Base-by-base conservation (phyloP, 2,797 vertebrate genomes). In the Protosalanx chinensis region DNA sequence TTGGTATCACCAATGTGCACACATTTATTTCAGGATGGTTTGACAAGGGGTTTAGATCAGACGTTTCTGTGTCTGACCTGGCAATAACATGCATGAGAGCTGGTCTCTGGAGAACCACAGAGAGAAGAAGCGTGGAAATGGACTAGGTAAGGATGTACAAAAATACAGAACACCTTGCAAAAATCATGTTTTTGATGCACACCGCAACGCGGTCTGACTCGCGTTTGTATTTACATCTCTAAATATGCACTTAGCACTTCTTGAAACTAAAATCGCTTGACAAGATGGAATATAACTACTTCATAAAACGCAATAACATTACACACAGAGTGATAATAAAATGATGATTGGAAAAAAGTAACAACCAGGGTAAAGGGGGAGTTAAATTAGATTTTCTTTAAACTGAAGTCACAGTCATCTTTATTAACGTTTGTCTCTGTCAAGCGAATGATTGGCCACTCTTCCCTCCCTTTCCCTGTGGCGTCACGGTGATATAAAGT, bases 81-180 rank as follows among this genome's bases (percentile, higher is more conserved):
- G 80, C 76, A 78, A 75, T 79, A 80, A 82, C 88, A 87, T 87
- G 87, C 88, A 79, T 84, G 77, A 12, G 81, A 79, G 84, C 88
- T 86, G 85, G 74, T 79, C 79, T 87, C 77, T 81, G 82, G 79
- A 86, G 56, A 66, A 56, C 4, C 35, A 35, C 51, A 51, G 58
- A 20, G 23, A 12, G 51, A 61, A 4, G 8, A 13, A 51, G 27
- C 16, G 16, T 51, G 64, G 15, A 15, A 46, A 76, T 61, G 72
- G 75, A 78, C 70, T 70, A 57, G 79, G 73, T 65, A 68, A 53
- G 65, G 63, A 80, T 77, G 73, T 83, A 85, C 77, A 85, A 83
- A 85, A 83, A 85, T 80, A 80, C 81, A 80, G 77, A 90, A 91
- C 86, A 90, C 84, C 83, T 86, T 90, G 91, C 85, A 87, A 91